Conservation (phyloP, 2,888 invertebrate species). For the Eilema depressum region DNA sequence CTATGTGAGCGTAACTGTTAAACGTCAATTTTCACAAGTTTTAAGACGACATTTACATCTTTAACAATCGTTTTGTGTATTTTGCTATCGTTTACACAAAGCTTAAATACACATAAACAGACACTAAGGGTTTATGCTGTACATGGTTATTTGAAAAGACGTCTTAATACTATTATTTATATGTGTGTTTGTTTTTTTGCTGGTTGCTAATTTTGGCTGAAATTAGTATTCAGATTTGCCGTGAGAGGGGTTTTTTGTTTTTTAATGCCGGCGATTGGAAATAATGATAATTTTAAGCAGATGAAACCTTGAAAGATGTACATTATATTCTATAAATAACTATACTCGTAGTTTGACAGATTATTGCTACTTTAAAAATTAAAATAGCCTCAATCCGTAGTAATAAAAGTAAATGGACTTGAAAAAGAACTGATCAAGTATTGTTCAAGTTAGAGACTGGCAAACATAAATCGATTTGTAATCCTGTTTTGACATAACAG, state of each 20-base stretch:
- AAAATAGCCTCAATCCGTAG: too few relatives aligned
- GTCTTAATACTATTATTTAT: neutral
- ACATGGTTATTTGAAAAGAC: neutral
- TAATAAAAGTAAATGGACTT: neutral
- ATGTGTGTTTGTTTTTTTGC: too few relatives aligned
- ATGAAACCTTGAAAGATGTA: neutral
- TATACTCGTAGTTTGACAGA: too few relatives aligned
- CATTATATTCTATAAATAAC: neutral
- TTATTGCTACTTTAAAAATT: too few relatives aligned
- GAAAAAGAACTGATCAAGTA: neutral
- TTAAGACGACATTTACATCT: conserved; percentile 17
- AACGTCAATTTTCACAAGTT: neutral
- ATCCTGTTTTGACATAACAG: neutral
- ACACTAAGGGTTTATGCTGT: neutral
- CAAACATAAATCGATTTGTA: neutral
- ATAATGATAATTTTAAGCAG: neutral
- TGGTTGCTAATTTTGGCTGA: too few relatives aligned
- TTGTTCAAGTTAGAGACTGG: neutral
- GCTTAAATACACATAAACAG: neutral
- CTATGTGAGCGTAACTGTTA: neutral
- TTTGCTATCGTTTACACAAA: neutral
- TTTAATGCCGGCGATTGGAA: neutral
- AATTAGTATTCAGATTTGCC: too few relatives aligned
- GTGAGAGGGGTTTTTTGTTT: too few relatives aligned
- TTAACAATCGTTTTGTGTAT: neutral